phyloP scores from a whole-genome alignment of 1,140 invertebrate species.

The Doryteuthis pealeii region DNA sequence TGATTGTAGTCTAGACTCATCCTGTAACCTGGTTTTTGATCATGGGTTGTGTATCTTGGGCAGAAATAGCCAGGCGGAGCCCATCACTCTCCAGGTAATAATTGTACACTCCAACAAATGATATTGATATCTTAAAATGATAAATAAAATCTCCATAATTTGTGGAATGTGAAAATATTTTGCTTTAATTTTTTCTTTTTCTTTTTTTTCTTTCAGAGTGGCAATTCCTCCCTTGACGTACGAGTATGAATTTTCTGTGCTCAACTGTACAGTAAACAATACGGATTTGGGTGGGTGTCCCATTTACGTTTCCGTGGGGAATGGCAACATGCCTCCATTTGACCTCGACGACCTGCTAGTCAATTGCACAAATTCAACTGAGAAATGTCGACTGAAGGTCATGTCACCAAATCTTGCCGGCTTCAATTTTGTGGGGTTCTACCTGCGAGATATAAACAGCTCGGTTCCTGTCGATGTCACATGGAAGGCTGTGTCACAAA shows the following conservation, averaged over 20 bases:
- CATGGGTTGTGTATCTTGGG: too few species aligned
- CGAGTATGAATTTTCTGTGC: background rate
- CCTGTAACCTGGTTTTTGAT: too few species aligned
- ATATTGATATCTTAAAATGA: too few species aligned
- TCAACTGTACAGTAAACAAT: background rate
- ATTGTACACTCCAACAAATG: too few species aligned
- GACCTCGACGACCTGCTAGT: background rate
- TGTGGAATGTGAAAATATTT: too few species aligned
- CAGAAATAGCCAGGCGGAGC: too few species aligned
- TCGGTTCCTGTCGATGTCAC: background rate
- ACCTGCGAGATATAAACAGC: background rate
- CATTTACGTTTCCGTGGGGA: background rate
- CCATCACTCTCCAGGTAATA: too few species aligned
- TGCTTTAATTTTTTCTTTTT: too few species aligned
- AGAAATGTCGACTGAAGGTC: background rate
- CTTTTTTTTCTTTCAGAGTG: background rate
- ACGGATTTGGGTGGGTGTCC: background rate
- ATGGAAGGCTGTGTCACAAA: background rate
- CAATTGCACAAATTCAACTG: background rate
- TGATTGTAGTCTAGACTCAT: too few species aligned
- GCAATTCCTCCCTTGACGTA: background rate
- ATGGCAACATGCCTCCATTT: slow-evolving; percentile 3
- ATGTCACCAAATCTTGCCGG: background rate
- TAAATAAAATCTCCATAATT: too few species aligned
- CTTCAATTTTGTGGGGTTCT: background rate